Percentiles rank a stretch among this genome's conserved stretches.
Evolutionary conservation across 2,797 vertebrate genomes (phyloP).

Genomic region (Oryzias dopingdopingensis): DNA sequence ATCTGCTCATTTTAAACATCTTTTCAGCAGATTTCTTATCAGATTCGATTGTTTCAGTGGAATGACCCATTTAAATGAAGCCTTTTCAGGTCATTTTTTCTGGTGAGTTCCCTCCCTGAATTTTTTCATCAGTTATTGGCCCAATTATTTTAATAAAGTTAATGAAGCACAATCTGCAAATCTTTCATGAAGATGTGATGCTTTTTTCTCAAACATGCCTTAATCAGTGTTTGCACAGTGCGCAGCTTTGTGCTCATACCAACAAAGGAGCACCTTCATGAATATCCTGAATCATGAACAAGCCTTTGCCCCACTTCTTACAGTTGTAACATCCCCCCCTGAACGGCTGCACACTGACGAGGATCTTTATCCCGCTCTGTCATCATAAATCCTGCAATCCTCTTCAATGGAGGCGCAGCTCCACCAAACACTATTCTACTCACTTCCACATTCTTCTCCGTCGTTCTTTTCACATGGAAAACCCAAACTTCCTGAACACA

Average conservation of each 20-base stretch:
- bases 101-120: too few species aligned
- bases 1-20: too few species aligned
- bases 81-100: too few species aligned
- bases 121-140: too few species aligned
- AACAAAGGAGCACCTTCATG: neutral
- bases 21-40: too few species aligned
- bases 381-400: constrained; percentile 17
- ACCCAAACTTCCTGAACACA: too few species aligned
- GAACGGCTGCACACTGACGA: constrained; percentile 5
- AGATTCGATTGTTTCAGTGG: too few species aligned
- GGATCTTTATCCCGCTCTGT: constrained; percentile 3
- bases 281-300: neutral
- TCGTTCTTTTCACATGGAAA: neutral
- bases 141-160: too few species aligned
- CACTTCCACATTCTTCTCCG: neutral
- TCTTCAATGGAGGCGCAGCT: constrained; percentile 8
- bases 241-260: neutral
- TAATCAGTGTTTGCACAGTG: neutral
- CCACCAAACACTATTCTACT: neutral
- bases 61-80: too few species aligned
- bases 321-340: neutral
- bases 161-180: too few species aligned
- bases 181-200: too few species aligned
- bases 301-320: neutral
- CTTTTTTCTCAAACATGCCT: neutral